Evolutionary conservation across 1,140 invertebrate genomes (phyloP), one percentile per base, ranked within the genome.

Genomic region (Thaumetopoea pityocampa): DNA sequence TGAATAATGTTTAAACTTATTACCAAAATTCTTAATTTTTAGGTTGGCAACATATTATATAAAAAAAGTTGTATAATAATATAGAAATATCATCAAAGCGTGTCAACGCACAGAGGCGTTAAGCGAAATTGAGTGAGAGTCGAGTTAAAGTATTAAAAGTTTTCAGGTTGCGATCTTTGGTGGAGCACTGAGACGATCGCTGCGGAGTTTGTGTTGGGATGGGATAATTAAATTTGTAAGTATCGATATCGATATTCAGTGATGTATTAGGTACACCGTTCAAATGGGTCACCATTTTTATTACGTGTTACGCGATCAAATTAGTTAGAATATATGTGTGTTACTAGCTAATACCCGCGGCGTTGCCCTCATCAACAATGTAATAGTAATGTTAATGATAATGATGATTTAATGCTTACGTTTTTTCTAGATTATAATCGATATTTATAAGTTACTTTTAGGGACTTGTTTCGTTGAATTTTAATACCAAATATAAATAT

Each of bases 71-170:
- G 66, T 48, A 67, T 65, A 61, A 45, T 57, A 60, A 71, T 77
- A 70, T 54, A 56, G 44, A 36, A 38, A 27, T 43, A 34, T 45
- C 54, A 61, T 66, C 63, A 58, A 51, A 38, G 43, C 70, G 72
- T 69, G 70, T 76, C 71, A 73, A 70, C 69, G 63, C 53, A 57
- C 53, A 34, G 29, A 46, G 55, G 68, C 63, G 73, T 70, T 73
- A 65, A 72, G 60, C 61, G 72, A 78, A 80, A 80, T 83, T 76
- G 76, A 81, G 74, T 79, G 76, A 83, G 67, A 79, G 71, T 68
- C 60, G 68, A 78, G 73, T 79, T 83, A 83, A 83, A 77, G 79
- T 83, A 81, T 83, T 81, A 83, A 83, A 80, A 83, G 72, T 83
- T 83, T 78, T 81, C 71, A 80, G 64, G 67, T 48, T 59, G 58